Conservation (phyloP, 2,797 vertebrate genomes). For the Manis crassicaudata region DNA sequence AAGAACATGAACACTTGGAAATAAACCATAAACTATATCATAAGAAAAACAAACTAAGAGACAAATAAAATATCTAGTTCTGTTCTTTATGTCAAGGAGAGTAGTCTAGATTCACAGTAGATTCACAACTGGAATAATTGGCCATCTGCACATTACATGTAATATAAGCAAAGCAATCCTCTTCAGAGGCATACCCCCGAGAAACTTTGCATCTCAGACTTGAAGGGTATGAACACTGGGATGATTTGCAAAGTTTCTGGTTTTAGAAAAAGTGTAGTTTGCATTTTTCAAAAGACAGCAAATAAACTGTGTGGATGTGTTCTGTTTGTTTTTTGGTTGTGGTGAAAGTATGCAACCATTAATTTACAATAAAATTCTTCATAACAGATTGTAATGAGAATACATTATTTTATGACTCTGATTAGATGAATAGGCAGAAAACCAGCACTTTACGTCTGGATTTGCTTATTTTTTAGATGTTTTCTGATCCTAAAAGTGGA, state of each 20-base stretch:
- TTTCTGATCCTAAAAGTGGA: neutral
- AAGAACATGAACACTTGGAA: constrained; percentile 63
- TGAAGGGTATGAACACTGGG: constrained; percentile 40
- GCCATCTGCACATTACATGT: constrained; percentile 45
- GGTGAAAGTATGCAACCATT: constrained; percentile 32
- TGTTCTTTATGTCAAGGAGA: neutral
- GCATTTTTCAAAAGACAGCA: constrained; percentile 28
- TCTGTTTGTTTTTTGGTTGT: neutral
- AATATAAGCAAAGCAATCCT: neutral
- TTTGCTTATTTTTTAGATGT: neutral
- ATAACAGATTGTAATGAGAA: constrained; percentile 22
- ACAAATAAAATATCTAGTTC: constrained; percentile 4
- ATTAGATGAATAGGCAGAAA: neutral
- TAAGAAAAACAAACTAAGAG: neutral
- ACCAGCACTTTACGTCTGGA: neutral
- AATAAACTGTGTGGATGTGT: constrained; percentile 26
- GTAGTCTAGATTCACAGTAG: constrained; percentile 44
- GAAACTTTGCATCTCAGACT: neutral
- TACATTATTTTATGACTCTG: constrained; percentile 27
- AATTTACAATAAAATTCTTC: constrained; percentile 53
- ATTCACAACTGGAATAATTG: constrained; percentile 63
- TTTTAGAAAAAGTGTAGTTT: constrained; percentile 20
- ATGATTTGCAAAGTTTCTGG: constrained; percentile 58
- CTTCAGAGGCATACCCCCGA: neutral
- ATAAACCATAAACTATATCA: constrained; percentile 15